These are phyloP conservation scores for Drosophila borborema DNA, from an alignment of 2,888 invertebrate genomes.

Conservation along the genomic window DNA sequence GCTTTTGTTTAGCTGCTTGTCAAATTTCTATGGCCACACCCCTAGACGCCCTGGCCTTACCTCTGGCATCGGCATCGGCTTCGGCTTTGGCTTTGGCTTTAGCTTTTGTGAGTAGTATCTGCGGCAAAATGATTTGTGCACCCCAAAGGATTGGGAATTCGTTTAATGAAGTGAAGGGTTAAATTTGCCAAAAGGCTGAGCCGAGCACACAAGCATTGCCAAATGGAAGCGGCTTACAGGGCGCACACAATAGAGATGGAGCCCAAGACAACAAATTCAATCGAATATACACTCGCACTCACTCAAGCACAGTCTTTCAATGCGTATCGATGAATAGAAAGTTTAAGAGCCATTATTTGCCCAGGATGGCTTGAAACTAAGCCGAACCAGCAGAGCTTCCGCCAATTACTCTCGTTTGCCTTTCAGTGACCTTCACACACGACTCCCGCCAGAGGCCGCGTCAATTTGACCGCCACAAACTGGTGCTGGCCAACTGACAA, in stretches of 20 bases:
- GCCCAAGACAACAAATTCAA: conserved; percentile 49
- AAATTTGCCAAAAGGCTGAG: conserved; percentile 59
- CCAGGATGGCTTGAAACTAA: conserved; percentile 41
- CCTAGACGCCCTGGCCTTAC: conserved; percentile 22
- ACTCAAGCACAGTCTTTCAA: conserved; percentile 36
- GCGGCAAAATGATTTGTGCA: conserved; percentile 72
- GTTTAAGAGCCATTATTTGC: conserved; percentile 27
- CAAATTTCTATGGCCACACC: conserved; percentile 75
- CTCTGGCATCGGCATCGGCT: conserved; percentile 27
- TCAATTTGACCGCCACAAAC: conserved; percentile 45
- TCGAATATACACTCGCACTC: conserved; percentile 25
- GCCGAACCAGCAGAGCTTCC: conserved; percentile 12
- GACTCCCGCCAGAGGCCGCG: conserved; percentile 31
- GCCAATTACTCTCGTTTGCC: conserved; percentile 58
- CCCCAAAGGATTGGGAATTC: conserved; percentile 68
- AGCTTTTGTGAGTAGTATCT: conserved; percentile 55
- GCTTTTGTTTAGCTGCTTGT: conserved; percentile 77
- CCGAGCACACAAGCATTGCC: conserved; percentile 28
- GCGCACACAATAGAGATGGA: conserved; percentile 49
- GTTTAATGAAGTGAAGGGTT: conserved; percentile 80
- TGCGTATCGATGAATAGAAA: conserved; percentile 37
- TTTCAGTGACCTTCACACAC: conserved; percentile 68
- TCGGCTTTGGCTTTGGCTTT: conserved; percentile 38
- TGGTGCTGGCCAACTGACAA: conserved; percentile 42
- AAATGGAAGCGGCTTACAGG: conserved; percentile 55